These are phyloP conservation scores for Aspidiotus rigidus DNA, from an alignment of 2,888 invertebrate species.

Conservation along the genomic window DNA sequence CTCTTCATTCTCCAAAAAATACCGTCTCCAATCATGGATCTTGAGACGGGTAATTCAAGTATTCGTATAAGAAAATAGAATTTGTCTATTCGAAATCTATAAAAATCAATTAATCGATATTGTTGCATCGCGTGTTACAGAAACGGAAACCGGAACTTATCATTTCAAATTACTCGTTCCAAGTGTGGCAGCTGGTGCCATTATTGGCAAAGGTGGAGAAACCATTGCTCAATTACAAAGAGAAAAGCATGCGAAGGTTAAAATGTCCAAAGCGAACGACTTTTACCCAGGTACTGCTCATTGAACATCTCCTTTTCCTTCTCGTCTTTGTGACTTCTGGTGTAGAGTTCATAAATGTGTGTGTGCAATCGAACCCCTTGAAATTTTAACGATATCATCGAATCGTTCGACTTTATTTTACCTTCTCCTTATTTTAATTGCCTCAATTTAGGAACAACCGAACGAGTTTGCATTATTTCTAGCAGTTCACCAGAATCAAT, in stretches of 20 bases:
- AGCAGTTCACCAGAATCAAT: slow-evolving; percentile 76
- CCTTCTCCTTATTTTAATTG: slow-evolving; percentile 7
- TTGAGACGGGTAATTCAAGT: no score
- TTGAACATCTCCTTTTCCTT: no score
- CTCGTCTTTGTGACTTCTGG: no score
- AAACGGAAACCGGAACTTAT: slow-evolving; percentile 45
- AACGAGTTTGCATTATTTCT: slow-evolving; percentile 86
- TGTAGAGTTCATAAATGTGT: no score
- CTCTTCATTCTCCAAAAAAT: no score
- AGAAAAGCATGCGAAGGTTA: slow-evolving; percentile 92
- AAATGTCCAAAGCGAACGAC: slow-evolving; percentile 99
- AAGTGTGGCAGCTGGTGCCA: slow-evolving; percentile 93
- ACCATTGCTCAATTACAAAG: slow-evolving; percentile 96
- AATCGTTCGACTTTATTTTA: background rate
- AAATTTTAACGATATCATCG: background rate
- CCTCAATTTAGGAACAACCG: slow-evolving; percentile 66
- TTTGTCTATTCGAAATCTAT: no score
- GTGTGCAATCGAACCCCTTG: no score
- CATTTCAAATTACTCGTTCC: slow-evolving; percentile 96
- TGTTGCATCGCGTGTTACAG: background rate
- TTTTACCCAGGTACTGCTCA: slow-evolving; percentile 82
- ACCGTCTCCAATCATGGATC: no score
- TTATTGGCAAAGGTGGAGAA: slow-evolving; percentile 98
- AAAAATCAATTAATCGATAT: no score
- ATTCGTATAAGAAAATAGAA: no score